Base-by-base conservation (phyloP, 35 echinoderm and acorn worm species). In the Ophioderma brevispina region DNA sequence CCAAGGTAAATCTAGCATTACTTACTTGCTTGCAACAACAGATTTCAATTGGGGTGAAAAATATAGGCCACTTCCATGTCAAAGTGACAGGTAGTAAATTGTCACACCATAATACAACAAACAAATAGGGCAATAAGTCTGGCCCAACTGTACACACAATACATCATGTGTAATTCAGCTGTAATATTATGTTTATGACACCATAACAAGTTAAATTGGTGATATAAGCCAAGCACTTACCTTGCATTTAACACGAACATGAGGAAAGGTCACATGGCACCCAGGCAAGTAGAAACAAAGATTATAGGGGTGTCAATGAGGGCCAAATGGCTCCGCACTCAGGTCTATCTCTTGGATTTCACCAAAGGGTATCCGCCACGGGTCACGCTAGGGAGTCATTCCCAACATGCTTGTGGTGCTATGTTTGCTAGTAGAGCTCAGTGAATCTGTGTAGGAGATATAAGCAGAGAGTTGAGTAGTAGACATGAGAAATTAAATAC, bases 401-500 rank as follows among this genome's bases (percentile, higher is more conserved):
- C 59, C n/a, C 59, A 8, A 25, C 59, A 70, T 70, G 59, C 28
- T 70, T 70, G 4, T 70, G 17, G 41, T 46, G 41, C 41, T 8
- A 70, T 70, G 59, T 70, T 70, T 18, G 28, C 59, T 70, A 70
- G 59, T 25, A 30, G 3, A 8, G 41, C 41, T 46, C 41, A 46
- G 59, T 25, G 59, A 70, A 70, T 70, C 59, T 70, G 59, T 70
- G 59, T 70, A 70, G 59, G 28, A 70, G 59, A 70, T 70, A 70
- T 70, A 70, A 70, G 59, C 59, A 70, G 10, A 70, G 17, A 70
- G 59, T 25, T 70, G 59, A 70, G 28, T 30, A 13, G 59, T 30
- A 70, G 59, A 70, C 59, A 70, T 70, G 59, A 70, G 59, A 70
- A 70, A 70, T 70, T 70, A 70, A 70, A 70, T 70, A 70, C 59